A percentile compares a stretch with the other conserved stretches of the same genome.
phyloP scores from a whole-genome alignment of 1,140 invertebrate genomes.

The Propsilocerus akamusi region DNA sequence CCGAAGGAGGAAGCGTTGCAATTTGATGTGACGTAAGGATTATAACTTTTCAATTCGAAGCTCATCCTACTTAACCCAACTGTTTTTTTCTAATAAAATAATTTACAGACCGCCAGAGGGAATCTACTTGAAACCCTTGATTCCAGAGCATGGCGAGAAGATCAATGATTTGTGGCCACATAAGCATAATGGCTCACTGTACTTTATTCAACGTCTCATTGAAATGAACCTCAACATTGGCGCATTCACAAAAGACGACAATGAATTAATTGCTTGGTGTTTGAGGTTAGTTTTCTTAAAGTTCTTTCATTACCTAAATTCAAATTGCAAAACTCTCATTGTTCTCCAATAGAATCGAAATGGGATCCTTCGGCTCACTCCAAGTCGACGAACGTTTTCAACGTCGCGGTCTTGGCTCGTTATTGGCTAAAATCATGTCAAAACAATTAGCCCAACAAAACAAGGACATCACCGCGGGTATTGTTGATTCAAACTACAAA shows the following conservation, averaged over 20 bases:
- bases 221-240: constrained; percentile 14
- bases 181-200: constrained; percentile 9
- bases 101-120: background rate
- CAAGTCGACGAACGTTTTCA: constrained; percentile 18
- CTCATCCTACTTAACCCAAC: background rate
- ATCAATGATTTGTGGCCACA: constrained; percentile 12
- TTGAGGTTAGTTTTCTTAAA: constrained; percentile 6
- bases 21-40: constrained; percentile 11
- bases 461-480: constrained; percentile 19
- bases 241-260: constrained; percentile 10
- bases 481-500: constrained; percentile 13
- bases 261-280: constrained; percentile 13
- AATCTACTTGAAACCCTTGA: constrained; percentile 5
- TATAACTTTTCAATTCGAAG: background rate
- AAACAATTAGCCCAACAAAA: constrained; percentile 16
- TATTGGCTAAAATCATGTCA: constrained; percentile 17
- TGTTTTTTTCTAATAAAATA: too few relatives aligned
- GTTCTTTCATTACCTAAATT: too few relatives aligned
- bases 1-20: constrained; percentile 11
- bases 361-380: constrained; percentile 21
- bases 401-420: constrained; percentile 19
- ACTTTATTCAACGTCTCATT: constrained; percentile 11
- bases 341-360: constrained; percentile 8
- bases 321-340: background rate
- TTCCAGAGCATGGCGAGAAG: constrained; percentile 7